phyloP scores from a whole-genome alignment of 2,797 vertebrate genomes.

The Harpagifer antarcticus region DNA sequence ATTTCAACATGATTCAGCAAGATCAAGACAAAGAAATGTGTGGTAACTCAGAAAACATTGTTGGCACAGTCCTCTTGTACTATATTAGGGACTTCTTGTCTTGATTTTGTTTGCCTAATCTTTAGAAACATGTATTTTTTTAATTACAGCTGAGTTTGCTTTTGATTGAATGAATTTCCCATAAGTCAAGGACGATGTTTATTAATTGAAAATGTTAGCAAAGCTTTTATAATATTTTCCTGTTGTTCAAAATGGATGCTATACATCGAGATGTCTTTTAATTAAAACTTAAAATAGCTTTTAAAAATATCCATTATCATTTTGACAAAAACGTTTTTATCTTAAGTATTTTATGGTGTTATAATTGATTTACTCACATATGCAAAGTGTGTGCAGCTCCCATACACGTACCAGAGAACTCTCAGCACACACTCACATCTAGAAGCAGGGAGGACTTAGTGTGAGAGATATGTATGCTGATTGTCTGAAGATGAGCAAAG shows the following conservation, averaged over 20 bases:
- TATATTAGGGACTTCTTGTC: background rate
- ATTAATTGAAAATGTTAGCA: background rate
- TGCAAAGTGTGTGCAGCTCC: background rate
- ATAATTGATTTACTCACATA: background rate
- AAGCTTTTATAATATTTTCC: background rate
- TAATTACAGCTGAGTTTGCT: background rate
- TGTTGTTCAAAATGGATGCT: too few species aligned
- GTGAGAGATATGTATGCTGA: conserved; percentile 2
- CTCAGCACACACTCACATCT: background rate
- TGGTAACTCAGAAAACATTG: background rate
- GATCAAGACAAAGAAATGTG: background rate
- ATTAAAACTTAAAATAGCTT: background rate
- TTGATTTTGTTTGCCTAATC: background rate
- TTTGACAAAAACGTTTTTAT: background rate
- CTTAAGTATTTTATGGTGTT: background rate
- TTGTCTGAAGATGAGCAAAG: background rate
- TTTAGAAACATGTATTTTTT: background rate
- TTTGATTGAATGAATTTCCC: background rate
- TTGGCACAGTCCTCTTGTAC: background rate
- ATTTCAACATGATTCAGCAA: background rate
- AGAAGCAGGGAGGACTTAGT: background rate
- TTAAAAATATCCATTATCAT: background rate
- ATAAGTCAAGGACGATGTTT: background rate
- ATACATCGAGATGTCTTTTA: background rate
- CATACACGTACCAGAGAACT: background rate